A percentile compares a stretch with the other conserved stretches of the same genome.
These are phyloP conservation scores for Gila orcuttii DNA, from an alignment of 2,113 vertebrate species.

Conservation along the genomic window DNA sequence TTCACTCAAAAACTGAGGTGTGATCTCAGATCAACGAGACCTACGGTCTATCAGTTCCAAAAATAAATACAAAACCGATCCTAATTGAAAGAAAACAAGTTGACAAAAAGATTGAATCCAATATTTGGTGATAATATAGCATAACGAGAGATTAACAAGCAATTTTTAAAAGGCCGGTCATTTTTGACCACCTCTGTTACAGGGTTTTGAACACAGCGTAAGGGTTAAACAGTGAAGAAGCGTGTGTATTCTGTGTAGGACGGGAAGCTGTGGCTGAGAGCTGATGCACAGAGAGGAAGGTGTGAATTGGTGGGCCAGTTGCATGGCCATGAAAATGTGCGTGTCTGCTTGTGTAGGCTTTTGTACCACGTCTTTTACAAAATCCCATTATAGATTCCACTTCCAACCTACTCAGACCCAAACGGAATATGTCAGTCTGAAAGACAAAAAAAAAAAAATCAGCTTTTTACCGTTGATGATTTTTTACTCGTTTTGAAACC, in stretches of 20 bases:
- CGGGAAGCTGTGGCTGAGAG: constrained; percentile 25
- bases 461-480: background rate
- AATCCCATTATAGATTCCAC: background rate
- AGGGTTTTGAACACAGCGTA: too few species aligned
- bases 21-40: too few species aligned
- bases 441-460: background rate
- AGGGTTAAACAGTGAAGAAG: too few species aligned
- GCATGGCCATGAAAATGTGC: background rate
- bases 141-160: too few species aligned
- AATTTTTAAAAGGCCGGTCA: too few species aligned
- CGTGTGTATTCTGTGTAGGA: background rate
- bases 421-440: background rate
- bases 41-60: too few species aligned
- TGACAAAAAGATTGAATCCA: too few species aligned
- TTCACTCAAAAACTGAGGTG: too few species aligned
- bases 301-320: constrained; percentile 13
- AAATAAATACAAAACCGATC: too few species aligned
- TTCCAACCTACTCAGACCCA: background rate
- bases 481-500: background rate
- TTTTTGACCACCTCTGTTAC: too few species aligned
- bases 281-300: constrained; percentile 1
- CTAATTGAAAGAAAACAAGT: too few species aligned
- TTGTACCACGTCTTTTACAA: background rate
- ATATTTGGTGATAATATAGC: too few species aligned
- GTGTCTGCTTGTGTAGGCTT: background rate